Percentiles rank a stretch among this genome's conserved stretches.
Conservation (phyloP, 2,797 vertebrate genomes). For the Chromobotia macracanthus region DNA sequence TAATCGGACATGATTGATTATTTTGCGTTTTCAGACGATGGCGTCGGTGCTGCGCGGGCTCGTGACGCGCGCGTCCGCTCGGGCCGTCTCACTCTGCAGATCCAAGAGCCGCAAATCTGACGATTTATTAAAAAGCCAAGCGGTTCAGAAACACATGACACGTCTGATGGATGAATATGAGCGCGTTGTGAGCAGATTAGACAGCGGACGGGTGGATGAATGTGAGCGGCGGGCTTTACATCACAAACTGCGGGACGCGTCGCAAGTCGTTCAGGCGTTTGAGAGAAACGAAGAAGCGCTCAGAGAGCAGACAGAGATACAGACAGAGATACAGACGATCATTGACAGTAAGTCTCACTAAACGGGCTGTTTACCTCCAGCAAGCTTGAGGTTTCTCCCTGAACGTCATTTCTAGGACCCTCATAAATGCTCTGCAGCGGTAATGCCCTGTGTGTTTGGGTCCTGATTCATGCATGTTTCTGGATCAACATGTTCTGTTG, state of each 20-base stretch:
- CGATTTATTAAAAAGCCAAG: constrained; percentile 72
- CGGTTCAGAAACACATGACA: constrained; percentile 79
- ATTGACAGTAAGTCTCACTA: constrained; percentile 73
- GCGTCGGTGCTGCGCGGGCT: background rate
- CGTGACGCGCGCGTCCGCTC: background rate
- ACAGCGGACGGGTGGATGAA: constrained; percentile 69
- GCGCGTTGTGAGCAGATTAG: constrained; percentile 67
- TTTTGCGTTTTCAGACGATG: background rate
- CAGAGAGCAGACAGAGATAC: constrained; percentile 80
- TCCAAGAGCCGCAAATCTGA: background rate
- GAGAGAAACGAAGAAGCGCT: constrained; percentile 71
- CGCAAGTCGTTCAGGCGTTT: constrained; percentile 72
- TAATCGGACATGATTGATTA: background rate
- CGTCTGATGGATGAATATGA: constrained; percentile 76
- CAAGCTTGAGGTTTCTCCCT: too few species aligned
- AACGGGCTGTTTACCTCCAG: too few species aligned
- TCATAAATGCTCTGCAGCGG: too few species aligned
- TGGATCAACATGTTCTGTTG: too few species aligned
- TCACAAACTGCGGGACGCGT: constrained; percentile 73
- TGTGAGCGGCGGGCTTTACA: constrained; percentile 71
- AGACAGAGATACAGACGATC: constrained; percentile 80
- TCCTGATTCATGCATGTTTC: too few species aligned
- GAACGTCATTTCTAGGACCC: too few species aligned
- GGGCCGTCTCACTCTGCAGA: background rate
- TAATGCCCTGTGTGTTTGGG: too few species aligned